A percentile compares a stretch with the other conserved stretches of the same genome.
These are phyloP conservation scores for Hydropsyche tenuis DNA, from an alignment of 1,140 invertebrate genomes.

Conservation along the genomic window DNA sequence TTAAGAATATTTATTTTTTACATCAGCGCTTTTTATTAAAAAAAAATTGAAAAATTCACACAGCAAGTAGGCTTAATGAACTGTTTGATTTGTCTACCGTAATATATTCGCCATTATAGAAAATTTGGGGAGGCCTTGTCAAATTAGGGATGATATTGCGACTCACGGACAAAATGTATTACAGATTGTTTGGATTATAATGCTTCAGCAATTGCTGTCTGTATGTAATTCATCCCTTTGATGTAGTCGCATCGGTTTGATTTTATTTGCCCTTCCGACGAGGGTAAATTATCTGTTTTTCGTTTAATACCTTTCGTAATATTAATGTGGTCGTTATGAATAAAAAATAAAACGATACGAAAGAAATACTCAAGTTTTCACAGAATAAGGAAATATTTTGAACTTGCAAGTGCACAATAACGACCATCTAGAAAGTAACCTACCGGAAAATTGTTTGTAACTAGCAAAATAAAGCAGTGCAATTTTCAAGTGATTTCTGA, in stretches of 20 bases:
- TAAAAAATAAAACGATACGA: too few species aligned
- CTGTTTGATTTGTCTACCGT: too few species aligned
- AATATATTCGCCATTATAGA: not conserved
- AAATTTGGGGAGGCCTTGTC: not conserved
- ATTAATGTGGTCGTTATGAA: not conserved
- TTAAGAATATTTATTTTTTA: too few species aligned
- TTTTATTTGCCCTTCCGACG: constrained; percentile 29
- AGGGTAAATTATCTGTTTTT: constrained; percentile 28
- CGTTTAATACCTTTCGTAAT: not conserved
- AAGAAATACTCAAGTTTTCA: too few species aligned
- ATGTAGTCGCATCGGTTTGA: constrained; percentile 35
- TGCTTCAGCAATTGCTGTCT: constrained; percentile 48
- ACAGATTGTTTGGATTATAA: constrained; percentile 50
- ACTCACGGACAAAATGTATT: constrained; percentile 33
- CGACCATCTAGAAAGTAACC: constrained; percentile 45
- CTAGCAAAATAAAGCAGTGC: constrained; percentile 5
- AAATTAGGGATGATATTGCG: constrained; percentile 2
- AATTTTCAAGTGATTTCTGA: constrained; percentile 31
- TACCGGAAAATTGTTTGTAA: constrained; percentile 48
- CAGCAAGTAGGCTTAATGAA: too few species aligned
- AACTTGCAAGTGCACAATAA: constrained; percentile 41
- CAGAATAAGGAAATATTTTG: constrained; percentile 37
- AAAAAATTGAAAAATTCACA: too few species aligned
- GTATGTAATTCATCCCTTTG: constrained; percentile 50
- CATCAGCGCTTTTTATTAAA: too few species aligned